Conservation (phyloP, 2,797 vertebrate genomes). For the Ctenopoma kingsleyae region DNA sequence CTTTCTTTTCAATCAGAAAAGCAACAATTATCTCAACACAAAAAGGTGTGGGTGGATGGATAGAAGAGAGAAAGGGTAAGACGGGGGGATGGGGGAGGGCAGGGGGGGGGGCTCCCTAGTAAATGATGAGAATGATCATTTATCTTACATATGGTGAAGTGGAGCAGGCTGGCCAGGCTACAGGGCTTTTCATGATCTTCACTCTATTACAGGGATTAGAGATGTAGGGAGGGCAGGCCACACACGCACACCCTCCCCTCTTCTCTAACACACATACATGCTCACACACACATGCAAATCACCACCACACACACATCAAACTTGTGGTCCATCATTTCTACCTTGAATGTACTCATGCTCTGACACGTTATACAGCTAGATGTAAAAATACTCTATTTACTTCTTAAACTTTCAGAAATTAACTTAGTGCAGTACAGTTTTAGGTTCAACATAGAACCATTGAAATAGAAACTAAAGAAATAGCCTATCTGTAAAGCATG, state of each 20-base stretch:
- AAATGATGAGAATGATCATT: slow-evolving; percentile 88
- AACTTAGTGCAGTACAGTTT: too few species aligned
- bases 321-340: background rate
- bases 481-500: too few species aligned
- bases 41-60: slow-evolving; percentile 64
- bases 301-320: background rate
- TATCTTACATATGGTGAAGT: slow-evolving; percentile 95
- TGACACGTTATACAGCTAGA: slow-evolving; percentile 2
- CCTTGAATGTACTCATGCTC: background rate
- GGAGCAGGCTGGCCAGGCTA: slow-evolving; percentile 52
- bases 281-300: slow-evolving; percentile 1
- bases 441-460: too few species aligned
- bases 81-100: slow-evolving; percentile 12
- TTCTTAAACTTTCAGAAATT: too few species aligned
- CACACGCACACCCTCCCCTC: slow-evolving; percentile 79
- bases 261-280: slow-evolving; percentile 11
- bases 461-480: too few species aligned
- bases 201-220: slow-evolving; percentile 96
- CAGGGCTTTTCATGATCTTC: slow-evolving; percentile 83
- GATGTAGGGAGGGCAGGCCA: slow-evolving; percentile 78
- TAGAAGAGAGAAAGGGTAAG: slow-evolving; percentile 4
- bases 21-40: slow-evolving; percentile 91
- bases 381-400: too few species aligned
- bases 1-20: slow-evolving; percentile 83
- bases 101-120: slow-evolving; percentile 16